Conservation (phyloP, 1,140 invertebrate genomes). For the Macrobrachium nipponense region DNA sequence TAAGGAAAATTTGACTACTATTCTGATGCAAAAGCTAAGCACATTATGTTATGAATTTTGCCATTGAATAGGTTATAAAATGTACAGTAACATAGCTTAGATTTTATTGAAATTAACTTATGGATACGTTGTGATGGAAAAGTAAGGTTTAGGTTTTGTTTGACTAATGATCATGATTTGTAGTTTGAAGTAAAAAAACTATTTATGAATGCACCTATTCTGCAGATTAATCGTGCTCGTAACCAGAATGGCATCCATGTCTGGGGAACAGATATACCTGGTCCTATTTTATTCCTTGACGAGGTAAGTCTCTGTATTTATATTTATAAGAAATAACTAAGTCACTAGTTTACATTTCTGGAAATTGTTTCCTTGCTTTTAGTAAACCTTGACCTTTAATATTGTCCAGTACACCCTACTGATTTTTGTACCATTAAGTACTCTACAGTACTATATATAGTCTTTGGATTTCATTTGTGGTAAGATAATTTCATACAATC, state of each 20-base stretch:
- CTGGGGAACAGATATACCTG: conserved; percentile 41
- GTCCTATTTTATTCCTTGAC: conserved; percentile 34
- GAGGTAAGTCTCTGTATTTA: conserved; percentile 3
- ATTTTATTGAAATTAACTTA: too few species aligned
- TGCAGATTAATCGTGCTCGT: conserved; percentile 37
- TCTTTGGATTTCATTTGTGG: not conserved
- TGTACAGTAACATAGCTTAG: too few species aligned
- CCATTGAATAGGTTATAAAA: too few species aligned
- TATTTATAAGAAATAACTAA: not conserved
- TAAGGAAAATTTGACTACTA: too few species aligned
- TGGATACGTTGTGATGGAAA: too few species aligned
- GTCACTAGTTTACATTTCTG: not conserved
- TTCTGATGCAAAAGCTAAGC: too few species aligned
- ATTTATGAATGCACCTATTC: conserved; percentile 15
- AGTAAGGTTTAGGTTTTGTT: too few species aligned
- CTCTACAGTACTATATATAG: too few species aligned
- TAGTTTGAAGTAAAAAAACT: too few species aligned
- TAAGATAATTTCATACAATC: too few species aligned
- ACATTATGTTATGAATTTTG: too few species aligned
- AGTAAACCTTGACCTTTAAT: not conserved
- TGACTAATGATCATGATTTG: too few species aligned
- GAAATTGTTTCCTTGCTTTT: not conserved
- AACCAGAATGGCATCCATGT: conserved; percentile 31
- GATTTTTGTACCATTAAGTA: not conserved
- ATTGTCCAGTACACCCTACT: not conserved